Evolutionary conservation across 2,797 vertebrate genomes (phyloP).

Genomic region (Typhlichthys subterraneus): DNA sequence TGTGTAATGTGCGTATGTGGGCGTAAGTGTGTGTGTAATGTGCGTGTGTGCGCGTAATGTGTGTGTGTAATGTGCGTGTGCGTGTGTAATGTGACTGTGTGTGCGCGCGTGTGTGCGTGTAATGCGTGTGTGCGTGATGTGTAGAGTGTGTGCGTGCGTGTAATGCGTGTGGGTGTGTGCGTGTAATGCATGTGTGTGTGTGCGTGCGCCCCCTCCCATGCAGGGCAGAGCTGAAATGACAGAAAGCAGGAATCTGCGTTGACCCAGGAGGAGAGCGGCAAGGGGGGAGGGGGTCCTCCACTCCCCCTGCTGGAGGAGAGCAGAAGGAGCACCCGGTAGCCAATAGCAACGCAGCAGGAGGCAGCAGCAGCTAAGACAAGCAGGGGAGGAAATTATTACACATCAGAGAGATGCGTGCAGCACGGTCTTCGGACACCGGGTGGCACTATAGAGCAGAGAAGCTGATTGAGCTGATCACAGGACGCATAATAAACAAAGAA

Average conservation of each 20-base stretch:
- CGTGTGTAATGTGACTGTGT: background rate
- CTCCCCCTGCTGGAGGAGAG: slow-evolving; percentile 70
- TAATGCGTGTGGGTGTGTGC: slow-evolving; percentile 19
- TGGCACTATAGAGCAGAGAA: slow-evolving; percentile 48
- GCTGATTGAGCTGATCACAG: background rate
- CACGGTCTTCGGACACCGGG: slow-evolving; percentile 46
- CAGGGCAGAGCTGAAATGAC: slow-evolving; percentile 89
- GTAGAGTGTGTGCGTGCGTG: slow-evolving; percentile 10
- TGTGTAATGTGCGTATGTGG: no score
- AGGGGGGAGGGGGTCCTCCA: slow-evolving; percentile 83
- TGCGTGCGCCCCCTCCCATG: slow-evolving; percentile 54
- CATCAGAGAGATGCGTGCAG: slow-evolving; percentile 8
- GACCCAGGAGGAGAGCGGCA: slow-evolving; percentile 83
- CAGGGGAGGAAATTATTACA: slow-evolving; percentile 35
- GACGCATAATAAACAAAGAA: background rate
- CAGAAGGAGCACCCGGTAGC: slow-evolving; percentile 55
- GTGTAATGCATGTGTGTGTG: slow-evolving; percentile 12
- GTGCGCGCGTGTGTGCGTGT: slow-evolving; percentile 17
- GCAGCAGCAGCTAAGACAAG: slow-evolving; percentile 56
- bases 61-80: background rate
- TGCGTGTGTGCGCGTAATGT: background rate
- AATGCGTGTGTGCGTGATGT: background rate
- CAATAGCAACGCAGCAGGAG: slow-evolving; percentile 88
- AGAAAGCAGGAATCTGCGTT: slow-evolving; percentile 91
- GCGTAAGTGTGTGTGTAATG: slow-evolving; percentile 25